Evolutionary conservation across 2,888 invertebrate genomes (phyloP).

Genomic region (Heliconius charithonia): DNA sequence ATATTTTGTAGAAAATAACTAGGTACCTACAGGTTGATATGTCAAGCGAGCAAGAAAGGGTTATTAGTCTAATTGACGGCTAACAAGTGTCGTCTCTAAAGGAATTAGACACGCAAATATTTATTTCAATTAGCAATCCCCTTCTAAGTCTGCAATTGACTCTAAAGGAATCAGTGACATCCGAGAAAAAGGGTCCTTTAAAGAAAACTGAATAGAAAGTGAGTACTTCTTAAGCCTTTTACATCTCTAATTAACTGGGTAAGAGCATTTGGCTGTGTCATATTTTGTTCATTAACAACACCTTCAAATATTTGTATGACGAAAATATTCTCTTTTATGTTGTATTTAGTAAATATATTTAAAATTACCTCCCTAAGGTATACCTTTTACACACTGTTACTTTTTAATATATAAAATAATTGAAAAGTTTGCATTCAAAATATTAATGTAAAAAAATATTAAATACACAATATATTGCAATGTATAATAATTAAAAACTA

Average conservation of each 20-base stretch:
- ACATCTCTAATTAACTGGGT: conserved; percentile 70
- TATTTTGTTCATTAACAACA: conserved; percentile 46
- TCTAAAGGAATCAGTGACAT: conserved; percentile 74
- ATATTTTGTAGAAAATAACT: too few species aligned
- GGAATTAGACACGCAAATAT: conserved; percentile 76
- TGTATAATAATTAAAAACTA: too few species aligned
- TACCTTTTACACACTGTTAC: too few species aligned
- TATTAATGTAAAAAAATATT: too few species aligned
- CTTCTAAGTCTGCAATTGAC: conserved; percentile 68
- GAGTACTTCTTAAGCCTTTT: conserved; percentile 69
- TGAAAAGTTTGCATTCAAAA: too few species aligned
- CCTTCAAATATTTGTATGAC: not conserved
- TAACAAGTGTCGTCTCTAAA: conserved; percentile 60
- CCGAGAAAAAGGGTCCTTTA: conserved; percentile 70
- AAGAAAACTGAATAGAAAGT: conserved; percentile 63
- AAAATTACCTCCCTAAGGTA: too few species aligned
- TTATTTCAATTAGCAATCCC: conserved; percentile 76
- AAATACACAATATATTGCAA: too few species aligned
- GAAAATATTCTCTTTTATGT: not conserved
- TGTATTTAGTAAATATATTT: not conserved
- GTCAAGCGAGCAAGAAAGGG: conserved; percentile 33
- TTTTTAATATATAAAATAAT: too few species aligned
- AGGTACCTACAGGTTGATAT: too few species aligned
- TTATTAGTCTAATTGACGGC: conserved; percentile 52
- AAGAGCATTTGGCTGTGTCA: conserved; percentile 51